Evolutionary conservation across 2,888 invertebrate species (phyloP).

Genomic region (Sisyra terminalis): DNA sequence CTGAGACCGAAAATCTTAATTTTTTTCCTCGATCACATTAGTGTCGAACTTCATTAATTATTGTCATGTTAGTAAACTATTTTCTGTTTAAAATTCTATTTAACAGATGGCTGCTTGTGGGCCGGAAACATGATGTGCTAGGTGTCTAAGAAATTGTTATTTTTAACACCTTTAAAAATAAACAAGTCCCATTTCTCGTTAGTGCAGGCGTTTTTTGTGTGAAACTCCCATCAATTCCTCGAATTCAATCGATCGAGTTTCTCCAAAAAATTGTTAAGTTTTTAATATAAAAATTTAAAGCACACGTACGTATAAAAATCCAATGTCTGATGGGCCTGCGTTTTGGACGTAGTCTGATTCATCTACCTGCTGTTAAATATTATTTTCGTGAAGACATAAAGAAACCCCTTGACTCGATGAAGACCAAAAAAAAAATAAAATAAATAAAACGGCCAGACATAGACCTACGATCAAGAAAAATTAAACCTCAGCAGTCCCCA

Average conservation of each 20-base stretch:
- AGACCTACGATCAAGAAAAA: neutral
- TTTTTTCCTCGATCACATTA: neutral
- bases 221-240: too few species aligned
- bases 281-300: too few species aligned
- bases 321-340: too few species aligned
- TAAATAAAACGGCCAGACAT: neutral
- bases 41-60: neutral
- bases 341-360: neutral
- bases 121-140: too few species aligned
- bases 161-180: too few species aligned
- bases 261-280: too few species aligned
- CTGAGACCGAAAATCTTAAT: neutral
- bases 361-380: neutral
- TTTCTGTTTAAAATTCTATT: constrained; percentile 2
- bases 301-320: too few species aligned
- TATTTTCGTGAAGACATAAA: constrained; percentile 1
- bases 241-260: too few species aligned
- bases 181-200: too few species aligned
- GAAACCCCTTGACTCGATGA: constrained; percentile 2
- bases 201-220: too few species aligned
- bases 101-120: constrained; percentile 1
- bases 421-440: constrained; percentile 1
- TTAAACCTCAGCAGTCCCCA: too few species aligned
- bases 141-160: too few species aligned
- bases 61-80: neutral